These are phyloP conservation scores for Tanypteryx hageni DNA, from an alignment of 2,888 invertebrate species.

Conservation along the genomic window DNA sequence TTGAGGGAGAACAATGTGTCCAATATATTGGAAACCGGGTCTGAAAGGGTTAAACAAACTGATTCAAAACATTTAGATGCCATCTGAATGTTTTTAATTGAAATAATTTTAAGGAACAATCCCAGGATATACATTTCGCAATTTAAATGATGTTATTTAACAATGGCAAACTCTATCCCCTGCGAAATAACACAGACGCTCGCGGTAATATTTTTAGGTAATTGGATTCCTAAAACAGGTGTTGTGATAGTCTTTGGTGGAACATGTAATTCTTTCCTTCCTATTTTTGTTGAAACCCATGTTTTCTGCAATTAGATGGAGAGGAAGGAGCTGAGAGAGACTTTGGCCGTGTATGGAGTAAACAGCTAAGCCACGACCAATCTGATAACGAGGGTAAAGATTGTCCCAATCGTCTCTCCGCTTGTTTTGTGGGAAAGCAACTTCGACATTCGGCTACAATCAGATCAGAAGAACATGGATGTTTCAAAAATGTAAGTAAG, in stretches of 20 bases:
- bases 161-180: neutral
- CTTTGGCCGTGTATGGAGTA: slow-evolving; percentile 4
- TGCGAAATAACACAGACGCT: neutral
- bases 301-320: neutral
- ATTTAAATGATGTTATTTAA: neutral
- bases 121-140: neutral
- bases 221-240: neutral
- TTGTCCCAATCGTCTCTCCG: slow-evolving; percentile 49
- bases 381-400: slow-evolving; percentile 47
- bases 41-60: too few species aligned
- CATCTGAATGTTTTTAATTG: neutral
- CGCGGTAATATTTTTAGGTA: neutral
- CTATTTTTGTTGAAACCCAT: slow-evolving; percentile 25
- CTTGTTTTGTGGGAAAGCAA: slow-evolving; percentile 48
- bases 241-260: neutral
- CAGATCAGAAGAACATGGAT: slow-evolving; percentile 34
- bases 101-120: neutral
- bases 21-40: too few species aligned
- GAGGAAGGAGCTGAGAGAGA: neutral
- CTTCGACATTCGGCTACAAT: slow-evolving; percentile 40
- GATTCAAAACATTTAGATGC: neutral
- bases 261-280: slow-evolving; percentile 16
- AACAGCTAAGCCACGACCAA: slow-evolving; percentile 11
- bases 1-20: too few species aligned
- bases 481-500: slow-evolving; percentile 1